Conservation (phyloP, 2,888 invertebrate species). For the Prenolepis imparis region DNA sequence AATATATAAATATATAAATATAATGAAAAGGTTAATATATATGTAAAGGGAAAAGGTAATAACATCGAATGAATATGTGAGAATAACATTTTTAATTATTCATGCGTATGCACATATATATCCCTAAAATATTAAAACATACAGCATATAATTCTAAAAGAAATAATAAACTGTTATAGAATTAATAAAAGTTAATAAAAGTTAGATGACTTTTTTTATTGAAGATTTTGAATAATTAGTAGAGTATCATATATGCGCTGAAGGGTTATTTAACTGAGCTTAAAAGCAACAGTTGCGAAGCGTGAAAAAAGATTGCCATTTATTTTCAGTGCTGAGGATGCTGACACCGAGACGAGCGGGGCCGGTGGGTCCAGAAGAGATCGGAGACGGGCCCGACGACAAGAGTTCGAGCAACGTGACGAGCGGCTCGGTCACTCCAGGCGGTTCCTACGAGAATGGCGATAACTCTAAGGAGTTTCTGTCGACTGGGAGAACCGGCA, state of each 20-base stretch:
- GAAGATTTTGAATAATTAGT: neutral
- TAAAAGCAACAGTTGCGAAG: neutral
- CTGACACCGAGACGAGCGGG: conserved; percentile 81
- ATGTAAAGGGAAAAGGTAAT: neutral
- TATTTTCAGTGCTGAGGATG: conserved; percentile 80
- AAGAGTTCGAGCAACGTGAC: conserved; percentile 56
- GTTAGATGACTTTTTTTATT: neutral
- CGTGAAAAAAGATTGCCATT: conserved; percentile 20
- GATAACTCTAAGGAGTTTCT: conserved; percentile 92
- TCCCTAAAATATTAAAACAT: neutral
- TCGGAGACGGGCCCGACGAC: conserved; percentile 57
- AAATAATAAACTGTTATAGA: neutral
- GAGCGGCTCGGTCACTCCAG: conserved; percentile 81
- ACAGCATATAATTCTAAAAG: neutral
- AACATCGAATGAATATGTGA: neutral
- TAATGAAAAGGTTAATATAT: neutral
- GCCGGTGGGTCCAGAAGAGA: conserved; percentile 64
- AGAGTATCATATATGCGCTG: neutral
- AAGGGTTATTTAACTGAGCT: no score
- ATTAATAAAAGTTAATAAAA: neutral
- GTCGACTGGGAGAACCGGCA: conserved; percentile 94
- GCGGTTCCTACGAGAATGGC: conserved; percentile 84
- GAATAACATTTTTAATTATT: neutral
- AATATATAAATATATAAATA: neutral
- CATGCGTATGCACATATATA: neutral